phyloP scores from a whole-genome alignment of 2,888 invertebrate species.

The Tyria jacobaeae region DNA sequence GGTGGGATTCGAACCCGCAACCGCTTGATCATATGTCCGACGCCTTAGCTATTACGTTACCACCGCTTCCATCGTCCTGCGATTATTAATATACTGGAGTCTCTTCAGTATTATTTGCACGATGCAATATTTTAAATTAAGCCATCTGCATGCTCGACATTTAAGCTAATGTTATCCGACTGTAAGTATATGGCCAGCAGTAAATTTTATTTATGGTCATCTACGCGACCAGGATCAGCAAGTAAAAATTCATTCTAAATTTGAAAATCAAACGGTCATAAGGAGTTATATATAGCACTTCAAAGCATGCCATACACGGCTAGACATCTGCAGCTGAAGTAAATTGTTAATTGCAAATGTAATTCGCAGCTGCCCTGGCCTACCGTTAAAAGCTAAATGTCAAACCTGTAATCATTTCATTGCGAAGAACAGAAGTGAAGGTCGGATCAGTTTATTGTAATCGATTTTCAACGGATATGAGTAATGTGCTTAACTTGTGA shows the following conservation, averaged over 20 bases:
- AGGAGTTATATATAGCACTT: no score
- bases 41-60: no score
- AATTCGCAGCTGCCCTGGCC: conserved; percentile 74
- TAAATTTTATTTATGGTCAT: conserved; percentile 20
- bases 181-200: conserved; percentile 4
- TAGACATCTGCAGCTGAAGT: conserved; percentile 72
- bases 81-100: not conserved
- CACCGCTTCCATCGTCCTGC: no score
- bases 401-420: conserved; percentile 75
- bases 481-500: conserved; percentile 34
- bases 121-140: conserved; percentile 1
- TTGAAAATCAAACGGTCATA: conserved; percentile 59
- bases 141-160: not conserved
- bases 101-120: conserved; percentile 2
- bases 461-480: conserved; percentile 50
- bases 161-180: not conserved
- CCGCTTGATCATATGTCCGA: no score
- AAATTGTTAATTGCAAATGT: conserved; percentile 68
- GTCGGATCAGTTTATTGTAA: conserved; percentile 60
- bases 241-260: conserved; percentile 38
- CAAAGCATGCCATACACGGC: conserved; percentile 60
- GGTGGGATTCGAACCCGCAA: no score
- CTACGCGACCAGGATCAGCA: conserved; percentile 2
- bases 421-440: conserved; percentile 62
- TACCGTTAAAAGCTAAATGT: conserved; percentile 75